Conservation (phyloP, 2,113 vertebrate genomes). For the Puntigrus tetrazona region DNA sequence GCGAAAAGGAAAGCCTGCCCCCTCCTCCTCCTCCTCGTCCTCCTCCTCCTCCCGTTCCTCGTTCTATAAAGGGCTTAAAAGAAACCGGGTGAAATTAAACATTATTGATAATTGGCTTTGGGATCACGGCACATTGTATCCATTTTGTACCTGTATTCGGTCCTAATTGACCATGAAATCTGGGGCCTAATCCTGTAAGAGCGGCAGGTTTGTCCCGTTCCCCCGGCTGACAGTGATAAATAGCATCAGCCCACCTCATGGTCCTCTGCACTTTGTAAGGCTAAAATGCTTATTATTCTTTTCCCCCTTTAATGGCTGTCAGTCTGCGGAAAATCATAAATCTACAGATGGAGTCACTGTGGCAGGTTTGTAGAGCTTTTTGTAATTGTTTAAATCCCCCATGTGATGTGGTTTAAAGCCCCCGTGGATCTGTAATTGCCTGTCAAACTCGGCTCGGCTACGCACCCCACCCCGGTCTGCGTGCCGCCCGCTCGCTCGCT, state of each 20-base stretch:
- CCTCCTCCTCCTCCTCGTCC: background rate
- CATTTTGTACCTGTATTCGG: slow-evolving; percentile 77
- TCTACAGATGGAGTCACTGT: slow-evolving; percentile 57
- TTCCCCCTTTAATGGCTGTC: slow-evolving; percentile 59
- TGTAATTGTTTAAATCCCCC: slow-evolving; percentile 69
- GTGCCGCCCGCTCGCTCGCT: slow-evolving; percentile 23
- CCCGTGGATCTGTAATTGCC: slow-evolving; percentile 65
- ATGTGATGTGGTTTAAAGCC: slow-evolving; percentile 68
- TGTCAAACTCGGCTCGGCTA: slow-evolving; percentile 61
- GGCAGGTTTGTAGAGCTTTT: slow-evolving; percentile 64
- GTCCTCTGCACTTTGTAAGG: slow-evolving; percentile 64
- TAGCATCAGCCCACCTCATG: slow-evolving; percentile 67
- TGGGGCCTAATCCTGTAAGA: slow-evolving; percentile 68
- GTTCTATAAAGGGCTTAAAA: slow-evolving; percentile 67
- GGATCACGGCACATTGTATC: slow-evolving; percentile 71
- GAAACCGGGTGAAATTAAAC: slow-evolving; percentile 75
- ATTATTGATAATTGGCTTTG: slow-evolving; percentile 76
- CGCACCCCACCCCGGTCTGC: slow-evolving; percentile 52
- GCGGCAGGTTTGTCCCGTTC: slow-evolving; percentile 58
- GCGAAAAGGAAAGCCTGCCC: slow-evolving; percentile 17
- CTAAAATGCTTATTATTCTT: slow-evolving; percentile 67
- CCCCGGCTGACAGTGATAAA: slow-evolving; percentile 75
- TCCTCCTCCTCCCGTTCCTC: slow-evolving; percentile 28
- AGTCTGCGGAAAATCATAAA: slow-evolving; percentile 65
- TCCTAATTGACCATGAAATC: slow-evolving; percentile 81